A percentile compares a stretch with the other conserved stretches of the same genome.
Conservation (phyloP, 2,797 vertebrate species). For the Vireo griseus region DNA sequence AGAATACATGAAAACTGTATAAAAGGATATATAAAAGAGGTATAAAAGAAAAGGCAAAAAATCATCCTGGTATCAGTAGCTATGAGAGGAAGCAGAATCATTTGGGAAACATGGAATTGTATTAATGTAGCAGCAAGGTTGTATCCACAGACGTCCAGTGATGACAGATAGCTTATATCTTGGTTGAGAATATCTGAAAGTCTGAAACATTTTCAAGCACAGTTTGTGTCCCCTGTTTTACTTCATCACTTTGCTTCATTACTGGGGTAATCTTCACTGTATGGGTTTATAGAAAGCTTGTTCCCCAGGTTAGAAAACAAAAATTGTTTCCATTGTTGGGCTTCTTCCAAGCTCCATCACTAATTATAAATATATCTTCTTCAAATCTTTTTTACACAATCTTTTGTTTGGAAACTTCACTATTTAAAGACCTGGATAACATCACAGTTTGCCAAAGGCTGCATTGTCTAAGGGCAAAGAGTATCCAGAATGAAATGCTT, state of each 20-base stretch:
- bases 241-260: conserved; percentile 32
- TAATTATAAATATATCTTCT: conserved; percentile 51
- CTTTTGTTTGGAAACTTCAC: conserved; percentile 19
- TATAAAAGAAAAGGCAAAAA: no score
- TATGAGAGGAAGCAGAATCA: neutral
- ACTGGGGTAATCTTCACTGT: conserved; percentile 13
- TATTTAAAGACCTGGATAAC: conserved; percentile 37
- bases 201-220: conserved; percentile 26
- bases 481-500: conserved; percentile 10
- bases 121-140: neutral
- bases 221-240: conserved; percentile 8
- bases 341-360: conserved; percentile 4
- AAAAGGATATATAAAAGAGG: no score
- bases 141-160: neutral
- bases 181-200: conserved; percentile 2
- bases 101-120: neutral
- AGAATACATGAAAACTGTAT: no score
- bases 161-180: neutral
- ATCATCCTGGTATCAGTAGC: neutral
- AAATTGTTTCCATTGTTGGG: conserved; percentile 30
- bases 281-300: conserved; percentile 26
- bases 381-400: conserved; percentile 35
- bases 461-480: neutral
- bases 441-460: neutral
- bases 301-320: conserved; percentile 53